phyloP scores from a whole-genome alignment of 2,888 invertebrate genomes.

The Sarcophaga carnaria region DNA sequence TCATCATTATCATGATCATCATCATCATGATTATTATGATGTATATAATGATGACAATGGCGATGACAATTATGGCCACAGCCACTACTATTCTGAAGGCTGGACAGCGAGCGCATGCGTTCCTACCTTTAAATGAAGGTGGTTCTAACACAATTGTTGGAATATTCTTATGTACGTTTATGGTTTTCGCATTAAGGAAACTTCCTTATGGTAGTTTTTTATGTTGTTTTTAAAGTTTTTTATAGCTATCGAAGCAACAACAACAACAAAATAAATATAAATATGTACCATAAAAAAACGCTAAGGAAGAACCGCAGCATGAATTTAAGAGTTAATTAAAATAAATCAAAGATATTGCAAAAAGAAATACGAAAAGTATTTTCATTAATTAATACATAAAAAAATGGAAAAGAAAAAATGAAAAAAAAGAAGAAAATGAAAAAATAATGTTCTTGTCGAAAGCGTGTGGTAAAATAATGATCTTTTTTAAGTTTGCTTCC shows the following conservation, averaged over 20 bases:
- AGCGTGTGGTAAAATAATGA: too few relatives aligned
- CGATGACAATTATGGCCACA: slow-evolving; percentile 31
- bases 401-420: background rate
- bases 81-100: slow-evolving; percentile 10
- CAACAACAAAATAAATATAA: background rate
- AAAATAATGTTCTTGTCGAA: too few relatives aligned
- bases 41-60: background rate
- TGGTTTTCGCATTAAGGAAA: background rate
- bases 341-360: slow-evolving; percentile 10
- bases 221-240: background rate
- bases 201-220: background rate
- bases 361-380: slow-evolving; percentile 6
- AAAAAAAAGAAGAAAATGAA: background rate
- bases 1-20: background rate
- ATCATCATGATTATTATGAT: background rate
- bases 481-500: too few relatives aligned
- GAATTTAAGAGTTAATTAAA: slow-evolving; percentile 38
- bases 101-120: background rate
- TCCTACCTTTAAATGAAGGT: slow-evolving; percentile 22
- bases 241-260: background rate
- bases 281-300: too few relatives aligned
- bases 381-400: slow-evolving; percentile 56
- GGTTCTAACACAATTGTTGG: slow-evolving; percentile 18
- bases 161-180: background rate
- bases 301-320: background rate